Evolutionary conservation across 35 echinoderm and acorn worm species (phyloP).

Genomic region (Ophioderma brevispina): DNA sequence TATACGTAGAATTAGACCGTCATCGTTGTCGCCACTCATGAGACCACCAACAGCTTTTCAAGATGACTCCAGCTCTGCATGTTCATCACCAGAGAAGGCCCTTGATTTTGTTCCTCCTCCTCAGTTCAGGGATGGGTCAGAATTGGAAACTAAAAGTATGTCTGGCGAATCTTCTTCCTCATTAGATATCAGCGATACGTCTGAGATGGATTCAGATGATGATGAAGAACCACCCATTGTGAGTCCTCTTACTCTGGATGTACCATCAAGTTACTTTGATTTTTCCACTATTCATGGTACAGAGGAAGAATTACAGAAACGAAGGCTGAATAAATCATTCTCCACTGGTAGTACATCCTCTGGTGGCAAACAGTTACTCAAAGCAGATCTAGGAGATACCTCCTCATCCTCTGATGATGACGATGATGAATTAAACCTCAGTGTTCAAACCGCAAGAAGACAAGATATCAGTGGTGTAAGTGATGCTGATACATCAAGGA

Average conservation of each 20-base stretch:
- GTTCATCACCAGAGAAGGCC: slow-evolving; percentile 28
- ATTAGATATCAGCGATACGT: slow-evolving; percentile 15
- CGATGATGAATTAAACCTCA: not conserved
- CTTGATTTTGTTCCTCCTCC: not conserved
- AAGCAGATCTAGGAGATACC: not conserved
- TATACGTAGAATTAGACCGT: not conserved
- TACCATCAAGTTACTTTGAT: not conserved
- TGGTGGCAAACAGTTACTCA: not conserved
- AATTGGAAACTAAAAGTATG: not conserved
- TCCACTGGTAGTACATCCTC: not conserved
- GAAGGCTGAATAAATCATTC: not conserved
- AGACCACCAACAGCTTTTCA: slow-evolving; percentile 72
- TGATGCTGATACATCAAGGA: not conserved
- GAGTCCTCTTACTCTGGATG: not conserved
- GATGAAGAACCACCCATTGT: slow-evolving; percentile 25
- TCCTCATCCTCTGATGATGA: not conserved
- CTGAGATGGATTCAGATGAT: not conserved
- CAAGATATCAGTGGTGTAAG: slow-evolving; percentile 2
- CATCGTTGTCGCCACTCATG: not conserved
- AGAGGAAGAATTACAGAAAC: not conserved
- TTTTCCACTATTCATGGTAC: not conserved
- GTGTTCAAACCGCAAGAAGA: not conserved
- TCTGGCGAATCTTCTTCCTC: slow-evolving; percentile 29
- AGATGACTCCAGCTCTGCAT: slow-evolving; percentile 51
- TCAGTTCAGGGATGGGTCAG: not conserved